Evolutionary conservation across 2,888 invertebrate genomes (phyloP).

Genomic region (Crepidodera aurea): DNA sequence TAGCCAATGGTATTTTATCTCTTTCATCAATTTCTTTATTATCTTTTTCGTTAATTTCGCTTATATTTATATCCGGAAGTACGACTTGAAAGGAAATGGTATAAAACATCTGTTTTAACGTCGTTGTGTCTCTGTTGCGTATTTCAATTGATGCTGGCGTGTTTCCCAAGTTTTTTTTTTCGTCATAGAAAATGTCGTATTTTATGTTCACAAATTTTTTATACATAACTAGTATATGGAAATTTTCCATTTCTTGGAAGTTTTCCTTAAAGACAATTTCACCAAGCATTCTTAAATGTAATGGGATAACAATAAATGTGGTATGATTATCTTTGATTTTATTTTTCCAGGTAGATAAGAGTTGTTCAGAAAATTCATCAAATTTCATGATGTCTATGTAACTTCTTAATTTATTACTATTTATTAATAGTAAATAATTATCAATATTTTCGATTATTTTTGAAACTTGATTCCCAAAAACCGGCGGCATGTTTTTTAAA

Average conservation of each 20-base stretch:
- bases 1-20: conserved; percentile 6
- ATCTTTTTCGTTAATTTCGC: not conserved
- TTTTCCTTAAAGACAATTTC: conserved; percentile 26
- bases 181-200: conserved; percentile 22
- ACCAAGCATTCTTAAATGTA: conserved; percentile 28
- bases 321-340: conserved; percentile 13
- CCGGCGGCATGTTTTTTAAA: not conserved
- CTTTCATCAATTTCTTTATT: not conserved
- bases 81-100: not conserved
- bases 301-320: conserved; percentile 23
- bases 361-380: not conserved
- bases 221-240: conserved; percentile 15
- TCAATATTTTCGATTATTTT: not conserved
- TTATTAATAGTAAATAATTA: not conserved
- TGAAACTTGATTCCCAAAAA: not conserved
- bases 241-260: conserved; percentile 8
- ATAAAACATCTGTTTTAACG: not conserved
- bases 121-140: not conserved
- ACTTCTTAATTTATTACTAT: not conserved
- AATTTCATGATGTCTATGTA: not conserved
- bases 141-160: conserved; percentile 2
- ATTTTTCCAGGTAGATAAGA: conserved; percentile 2
- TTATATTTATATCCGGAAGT: not conserved
- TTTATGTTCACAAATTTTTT: conserved; percentile 21
- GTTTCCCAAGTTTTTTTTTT: conserved; percentile 18